Percentiles rank a stretch among this genome's conserved stretches.
These are phyloP conservation scores for Phycodurus eques DNA, from an alignment of 2,113 vertebrate species.

Conservation along the genomic window DNA sequence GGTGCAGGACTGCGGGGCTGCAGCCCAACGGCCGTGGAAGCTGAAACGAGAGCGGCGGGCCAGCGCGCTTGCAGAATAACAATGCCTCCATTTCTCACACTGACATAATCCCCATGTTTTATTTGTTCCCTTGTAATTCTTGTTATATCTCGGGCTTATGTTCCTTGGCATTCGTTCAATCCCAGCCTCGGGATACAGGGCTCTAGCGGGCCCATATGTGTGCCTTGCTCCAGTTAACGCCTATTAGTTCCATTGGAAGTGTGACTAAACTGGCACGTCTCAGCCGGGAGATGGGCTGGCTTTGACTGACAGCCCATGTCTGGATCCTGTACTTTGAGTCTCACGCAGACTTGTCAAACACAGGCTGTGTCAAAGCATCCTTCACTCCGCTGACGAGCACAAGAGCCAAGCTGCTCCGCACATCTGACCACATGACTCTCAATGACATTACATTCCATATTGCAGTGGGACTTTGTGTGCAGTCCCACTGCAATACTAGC, in stretches of 20 bases:
- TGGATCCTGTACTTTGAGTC: constrained; percentile 69
- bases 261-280: constrained; percentile 70
- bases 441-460: constrained; percentile 20
- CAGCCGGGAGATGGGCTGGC: constrained; percentile 59
- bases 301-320: constrained; percentile 72
- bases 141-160: constrained; percentile 73
- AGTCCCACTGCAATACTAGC: not conserved
- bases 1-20: constrained; percentile 61
- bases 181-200: constrained; percentile 64
- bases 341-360: constrained; percentile 68
- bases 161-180: constrained; percentile 71
- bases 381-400: constrained; percentile 57
- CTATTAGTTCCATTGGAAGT: constrained; percentile 73
- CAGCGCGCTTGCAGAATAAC: constrained; percentile 60
- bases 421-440: constrained; percentile 44
- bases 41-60: constrained; percentile 56
- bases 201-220: constrained; percentile 61
- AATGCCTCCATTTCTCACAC: constrained; percentile 66
- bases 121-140: constrained; percentile 74
- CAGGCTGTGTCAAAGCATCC: constrained; percentile 63
- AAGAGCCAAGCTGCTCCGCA: constrained; percentile 30
- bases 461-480: not conserved
- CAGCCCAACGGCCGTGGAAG: constrained; percentile 51
- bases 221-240: constrained; percentile 72
- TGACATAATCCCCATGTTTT: constrained; percentile 74